Evolutionary conservation across 2,113 vertebrate genomes (phyloP).

Genomic region (Gopherus flavomarginatus): DNA sequence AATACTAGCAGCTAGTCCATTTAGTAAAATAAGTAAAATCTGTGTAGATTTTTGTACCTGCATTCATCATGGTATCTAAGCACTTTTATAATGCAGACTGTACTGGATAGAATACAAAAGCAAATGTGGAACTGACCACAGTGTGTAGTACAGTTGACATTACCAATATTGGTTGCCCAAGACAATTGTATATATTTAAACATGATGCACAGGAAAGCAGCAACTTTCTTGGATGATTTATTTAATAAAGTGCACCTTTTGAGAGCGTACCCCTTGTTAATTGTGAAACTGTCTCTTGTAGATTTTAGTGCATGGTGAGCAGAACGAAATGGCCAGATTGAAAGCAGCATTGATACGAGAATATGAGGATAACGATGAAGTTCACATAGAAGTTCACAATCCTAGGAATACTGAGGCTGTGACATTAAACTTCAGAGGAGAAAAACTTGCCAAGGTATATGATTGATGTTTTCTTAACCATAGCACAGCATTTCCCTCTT

Average conservation of each 20-base stretch:
- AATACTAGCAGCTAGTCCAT: neutral
- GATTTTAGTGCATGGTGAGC: conserved; percentile 97
- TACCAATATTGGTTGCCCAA: neutral
- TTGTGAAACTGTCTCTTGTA: conserved; percentile 35
- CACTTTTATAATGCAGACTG: neutral
- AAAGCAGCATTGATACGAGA: conserved; percentile 96
- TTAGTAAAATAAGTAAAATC: neutral
- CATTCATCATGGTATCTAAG: neutral
- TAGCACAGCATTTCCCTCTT: neutral
- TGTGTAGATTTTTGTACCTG: neutral
- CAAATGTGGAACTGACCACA: neutral
- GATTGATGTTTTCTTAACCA: neutral
- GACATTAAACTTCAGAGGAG: conserved; percentile 96
- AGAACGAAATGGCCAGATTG: conserved; percentile 98
- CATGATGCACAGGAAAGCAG: neutral
- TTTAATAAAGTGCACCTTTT: neutral
- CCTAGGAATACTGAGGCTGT: conserved; percentile 97
- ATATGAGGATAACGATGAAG: conserved; percentile 97
- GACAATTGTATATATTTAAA: neutral
- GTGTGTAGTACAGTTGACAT: neutral
- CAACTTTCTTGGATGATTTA: neutral
- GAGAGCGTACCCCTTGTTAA: neutral
- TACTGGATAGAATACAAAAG: neutral
- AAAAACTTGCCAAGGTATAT: conserved; percentile 96
- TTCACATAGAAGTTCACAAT: conserved; percentile 97